Evolutionary conservation across 2,797 vertebrate genomes (phyloP).

Genomic region (Momotus momota): DNA sequence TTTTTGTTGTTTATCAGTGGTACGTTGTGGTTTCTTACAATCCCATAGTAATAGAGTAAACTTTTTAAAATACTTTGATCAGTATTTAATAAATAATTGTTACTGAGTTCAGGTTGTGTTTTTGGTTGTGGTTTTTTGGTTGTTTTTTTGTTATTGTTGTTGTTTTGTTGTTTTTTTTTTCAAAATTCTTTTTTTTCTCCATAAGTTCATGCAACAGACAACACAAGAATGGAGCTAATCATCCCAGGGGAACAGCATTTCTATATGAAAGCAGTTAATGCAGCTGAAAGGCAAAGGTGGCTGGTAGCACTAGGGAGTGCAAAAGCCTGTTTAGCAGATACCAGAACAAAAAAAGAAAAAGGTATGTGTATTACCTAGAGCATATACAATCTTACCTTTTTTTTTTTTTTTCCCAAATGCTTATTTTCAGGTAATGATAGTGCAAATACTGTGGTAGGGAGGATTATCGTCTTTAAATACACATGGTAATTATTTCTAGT

Average conservation of each 20-base stretch:
- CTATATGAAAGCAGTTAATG: constrained; percentile 95
- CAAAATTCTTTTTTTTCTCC: neutral
- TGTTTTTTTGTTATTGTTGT: no score
- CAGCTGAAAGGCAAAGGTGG: constrained; percentile 95
- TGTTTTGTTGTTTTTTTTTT: neutral
- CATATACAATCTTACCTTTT: neutral
- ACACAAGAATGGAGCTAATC: constrained; percentile 92
- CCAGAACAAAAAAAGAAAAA: constrained; percentile 91
- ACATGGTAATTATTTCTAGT: neutral
- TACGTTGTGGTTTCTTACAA: neutral
- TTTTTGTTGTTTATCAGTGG: neutral
- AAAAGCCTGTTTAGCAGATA: constrained; percentile 93
- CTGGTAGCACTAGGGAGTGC: constrained; percentile 94
- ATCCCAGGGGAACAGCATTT: constrained; percentile 98
- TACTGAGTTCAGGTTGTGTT: neutral
- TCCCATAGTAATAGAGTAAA: neutral
- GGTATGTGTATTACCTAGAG: constrained; percentile 75
- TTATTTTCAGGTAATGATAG: neutral
- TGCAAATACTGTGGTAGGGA: neutral
- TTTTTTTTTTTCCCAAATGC: neutral
- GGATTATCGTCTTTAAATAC: neutral
- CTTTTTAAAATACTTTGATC: neutral
- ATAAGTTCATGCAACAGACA: constrained; percentile 91
- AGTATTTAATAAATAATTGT: neutral
- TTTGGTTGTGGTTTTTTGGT: no score